Evolutionary conservation across 1,140 invertebrate species (phyloP), one percentile per base, ranked within the genome.

Genomic region (Ceratosolen solmsi): DNA sequence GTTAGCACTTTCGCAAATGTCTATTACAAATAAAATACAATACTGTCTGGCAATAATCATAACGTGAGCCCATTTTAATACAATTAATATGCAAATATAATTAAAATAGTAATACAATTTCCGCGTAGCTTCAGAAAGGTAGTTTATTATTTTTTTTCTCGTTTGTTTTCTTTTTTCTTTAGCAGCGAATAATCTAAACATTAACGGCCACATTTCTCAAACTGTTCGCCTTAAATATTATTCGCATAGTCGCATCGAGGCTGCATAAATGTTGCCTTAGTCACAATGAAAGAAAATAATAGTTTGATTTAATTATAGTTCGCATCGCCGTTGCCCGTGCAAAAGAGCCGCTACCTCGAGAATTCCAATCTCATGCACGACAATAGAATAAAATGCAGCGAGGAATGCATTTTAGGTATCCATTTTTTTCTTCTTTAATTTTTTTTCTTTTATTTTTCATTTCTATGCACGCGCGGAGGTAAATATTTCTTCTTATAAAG

Each of bases 401-500:
- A 70, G 65, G 20, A 70, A 46, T 41, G 65, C 38, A 46, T 41
- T 36, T 13, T n/a, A 46, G 20, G 65, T 36, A 46, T 41, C 65
- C 33, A 41, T 25, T 70, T 70, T 73, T 20, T 51, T 73, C 33
- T 49, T 49, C 65, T 65, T 33, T n/a, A n/a, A n/a, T n/a, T n/a
- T n/a, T n/a, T n/a, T n/a, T n/a, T n/a, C n/a, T n/a, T n/a, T n/a
- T n/a, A n/a, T n/a, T n/a, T n/a, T n/a, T n/a, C n/a, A n/a, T n/a
- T n/a, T n/a, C n/a, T n/a, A n/a, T 36, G 38, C 27, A 46, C 60
- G 38, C 30, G 33, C 27, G 30, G 22, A 79, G 33, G 65, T 20
- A 71, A 79, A 79, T 79, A 79, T 79, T 71, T 79, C 73, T 71
- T 71, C 77, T 79, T 71, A 75, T 75, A 75, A 75, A 75, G 56